A percentile compares a stretch with the other conserved stretches of the same genome.
phyloP scores from a whole-genome alignment of 2,888 invertebrate species.

The Phortica magna region DNA sequence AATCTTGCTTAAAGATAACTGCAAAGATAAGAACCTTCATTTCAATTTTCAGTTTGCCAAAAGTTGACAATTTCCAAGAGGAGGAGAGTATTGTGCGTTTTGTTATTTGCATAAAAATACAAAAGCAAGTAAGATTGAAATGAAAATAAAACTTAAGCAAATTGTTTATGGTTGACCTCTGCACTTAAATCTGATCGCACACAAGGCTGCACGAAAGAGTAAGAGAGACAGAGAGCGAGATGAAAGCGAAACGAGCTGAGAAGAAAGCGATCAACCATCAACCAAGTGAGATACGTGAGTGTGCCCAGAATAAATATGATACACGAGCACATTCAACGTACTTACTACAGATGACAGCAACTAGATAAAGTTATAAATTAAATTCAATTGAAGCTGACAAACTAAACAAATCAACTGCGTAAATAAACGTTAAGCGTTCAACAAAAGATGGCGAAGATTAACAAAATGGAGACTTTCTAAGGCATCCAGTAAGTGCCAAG shows the following conservation, averaged over 20 bases:
- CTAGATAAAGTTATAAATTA: slow-evolving; percentile 70
- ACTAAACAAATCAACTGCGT: slow-evolving; percentile 67
- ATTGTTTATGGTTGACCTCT: slow-evolving; percentile 74
- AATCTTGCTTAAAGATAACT: too few relatives aligned
- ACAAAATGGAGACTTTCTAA: too few relatives aligned
- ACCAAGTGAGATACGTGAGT: slow-evolving; percentile 51
- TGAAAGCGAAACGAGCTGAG: neutral
- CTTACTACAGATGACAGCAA: slow-evolving; percentile 34
- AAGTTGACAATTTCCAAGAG: too few relatives aligned
- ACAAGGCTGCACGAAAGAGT: slow-evolving; percentile 68
- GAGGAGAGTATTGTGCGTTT: too few relatives aligned
- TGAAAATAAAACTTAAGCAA: slow-evolving; percentile 58
- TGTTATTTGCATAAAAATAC: too few relatives aligned
- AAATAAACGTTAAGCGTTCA: slow-evolving; percentile 53
- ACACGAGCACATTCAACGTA: neutral
- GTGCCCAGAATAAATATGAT: slow-evolving; percentile 23
- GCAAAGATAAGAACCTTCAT: too few relatives aligned
- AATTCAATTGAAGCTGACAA: slow-evolving; percentile 71
- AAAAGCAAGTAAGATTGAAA: slow-evolving; percentile 29
- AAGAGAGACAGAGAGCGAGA: neutral
- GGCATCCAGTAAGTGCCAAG: neutral
- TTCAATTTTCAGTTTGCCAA: too few relatives aligned
- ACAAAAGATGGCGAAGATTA: neutral
- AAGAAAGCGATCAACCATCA: neutral
- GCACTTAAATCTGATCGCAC: slow-evolving; percentile 75